These are phyloP conservation scores for Trinorchestia longiramus DNA, from an alignment of 1,140 invertebrate genomes.

Conservation along the genomic window DNA sequence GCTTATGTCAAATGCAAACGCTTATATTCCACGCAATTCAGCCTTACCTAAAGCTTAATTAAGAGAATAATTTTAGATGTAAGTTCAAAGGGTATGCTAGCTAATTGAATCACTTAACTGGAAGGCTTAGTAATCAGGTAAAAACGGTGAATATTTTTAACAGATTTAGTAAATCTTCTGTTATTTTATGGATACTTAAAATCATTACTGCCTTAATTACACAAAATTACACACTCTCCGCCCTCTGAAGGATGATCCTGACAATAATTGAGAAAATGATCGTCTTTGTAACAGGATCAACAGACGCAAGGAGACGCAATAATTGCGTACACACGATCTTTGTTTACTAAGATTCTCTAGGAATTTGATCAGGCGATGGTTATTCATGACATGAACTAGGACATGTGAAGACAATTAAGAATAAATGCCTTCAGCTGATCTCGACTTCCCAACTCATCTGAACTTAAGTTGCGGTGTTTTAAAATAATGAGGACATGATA, in stretches of 20 bases:
- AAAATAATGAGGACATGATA: too few species aligned
- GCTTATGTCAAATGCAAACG: not conserved
- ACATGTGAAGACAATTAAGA: not conserved
- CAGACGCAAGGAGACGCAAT: not conserved
- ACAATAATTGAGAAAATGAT: slow-evolving; percentile 4
- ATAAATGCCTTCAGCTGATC: not conserved
- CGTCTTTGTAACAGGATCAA: not conserved
- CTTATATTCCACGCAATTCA: not conserved
- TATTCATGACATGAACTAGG: not conserved
- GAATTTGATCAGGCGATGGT: not conserved
- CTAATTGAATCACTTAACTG: not conserved
- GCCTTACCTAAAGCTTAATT: not conserved
- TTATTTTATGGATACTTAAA: not conserved
- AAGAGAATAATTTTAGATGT: not conserved
- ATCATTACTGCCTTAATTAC: not conserved
- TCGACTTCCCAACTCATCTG: not conserved
- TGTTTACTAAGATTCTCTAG: slow-evolving; percentile 18
- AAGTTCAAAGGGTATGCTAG: not conserved
- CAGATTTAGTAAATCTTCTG: not conserved
- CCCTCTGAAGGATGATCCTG: not conserved
- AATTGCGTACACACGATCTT: slow-evolving; percentile 3
- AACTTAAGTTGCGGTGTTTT: too few species aligned
- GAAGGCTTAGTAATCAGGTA: not conserved
- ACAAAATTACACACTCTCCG: too few species aligned
- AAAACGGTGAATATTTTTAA: not conserved